A percentile compares a stretch with the other conserved stretches of the same genome.
Evolutionary conservation across 1,140 invertebrate genomes (phyloP).

Genomic region (Microplitis mediator): DNA sequence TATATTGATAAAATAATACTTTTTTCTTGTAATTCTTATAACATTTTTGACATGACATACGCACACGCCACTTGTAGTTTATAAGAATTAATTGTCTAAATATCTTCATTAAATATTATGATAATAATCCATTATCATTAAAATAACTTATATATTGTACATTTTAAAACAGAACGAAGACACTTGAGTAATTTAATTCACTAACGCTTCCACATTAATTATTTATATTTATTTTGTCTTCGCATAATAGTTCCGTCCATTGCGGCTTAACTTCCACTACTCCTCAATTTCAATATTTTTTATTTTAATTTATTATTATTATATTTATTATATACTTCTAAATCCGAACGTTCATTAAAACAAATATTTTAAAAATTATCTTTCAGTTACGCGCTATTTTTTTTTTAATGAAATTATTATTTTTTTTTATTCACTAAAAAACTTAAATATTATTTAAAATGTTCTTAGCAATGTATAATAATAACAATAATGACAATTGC

Average conservation of each 20-base stretch:
- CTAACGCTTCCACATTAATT: background rate
- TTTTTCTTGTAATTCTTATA: conserved; percentile 35
- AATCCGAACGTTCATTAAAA: no score
- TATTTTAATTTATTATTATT: background rate
- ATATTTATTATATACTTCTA: background rate
- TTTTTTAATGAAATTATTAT: no score
- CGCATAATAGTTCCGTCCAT: conserved; percentile 30
- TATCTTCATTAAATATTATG: conserved; percentile 45
- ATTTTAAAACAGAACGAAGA: background rate
- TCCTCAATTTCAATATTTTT: background rate
- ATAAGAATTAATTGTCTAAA: conserved; percentile 46
- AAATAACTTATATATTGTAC: background rate
- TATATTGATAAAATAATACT: conserved; percentile 34
- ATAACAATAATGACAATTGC: no score
- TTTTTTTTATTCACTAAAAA: no score
- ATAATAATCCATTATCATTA: background rate
- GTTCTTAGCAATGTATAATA: no score
- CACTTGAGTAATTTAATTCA: conserved; percentile 7
- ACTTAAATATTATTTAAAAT: no score
- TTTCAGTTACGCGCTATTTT: no score
- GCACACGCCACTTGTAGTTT: conserved; percentile 45
- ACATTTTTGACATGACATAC: conserved; percentile 32
- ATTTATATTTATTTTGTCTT: conserved; percentile 7
- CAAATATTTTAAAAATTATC: no score
- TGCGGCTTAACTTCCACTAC: conserved; percentile 27